Base-by-base conservation (phyloP, 1,140 invertebrate species). In the Mycetomoellerius zeteki region DNA sequence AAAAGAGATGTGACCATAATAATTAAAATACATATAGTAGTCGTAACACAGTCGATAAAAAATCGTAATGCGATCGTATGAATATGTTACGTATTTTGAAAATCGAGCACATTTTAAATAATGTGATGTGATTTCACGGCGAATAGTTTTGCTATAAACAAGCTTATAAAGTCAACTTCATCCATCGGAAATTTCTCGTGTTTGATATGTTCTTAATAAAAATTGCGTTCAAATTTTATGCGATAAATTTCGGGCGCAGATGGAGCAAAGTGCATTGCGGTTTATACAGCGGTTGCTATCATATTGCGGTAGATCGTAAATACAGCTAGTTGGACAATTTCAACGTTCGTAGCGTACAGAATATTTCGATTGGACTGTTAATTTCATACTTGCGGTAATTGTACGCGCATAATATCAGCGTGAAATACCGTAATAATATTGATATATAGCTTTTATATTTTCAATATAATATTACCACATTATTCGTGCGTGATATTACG, bases 251-350 rank as follows among this genome's bases (percentile, higher is more conserved):
- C 19, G 52, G 71, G 12, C 21, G 47, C 77, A 86, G 72, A 72
- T 90, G 62, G 71, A 77, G 37, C 76, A 62, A 84, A 89, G 73
- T 76, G 60, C 47, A 19, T 19, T 27, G 43, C 21, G 64, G 65
- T 67, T 56, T 19, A 27, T 54, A 12, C 19, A 33, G 50, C 30
- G 54, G 47, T 84, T 64, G 21, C 77, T 56, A 90, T 90, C 78
- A 64, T 71, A 69, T 78, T 69, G 80, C 65, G 86, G 72, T 89
- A 43, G 30, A 76, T 73, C 88, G 67, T 87, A 87, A 89, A 90
- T 86, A 89, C n/a, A 16, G 14, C n/a, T 62, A 58, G 27, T 88
- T 47, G 12, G 43, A 52, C 73, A 60, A 84, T 89, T 78, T 71
- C 33, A 24, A 30, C 43, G 24, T n/a, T 47, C n/a, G 65, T 12